A percentile compares a stretch with the other conserved stretches of the same genome.
Evolutionary conservation across 2,113 vertebrate genomes (phyloP).

Genomic region (Erythrolamprus reginae): DNA sequence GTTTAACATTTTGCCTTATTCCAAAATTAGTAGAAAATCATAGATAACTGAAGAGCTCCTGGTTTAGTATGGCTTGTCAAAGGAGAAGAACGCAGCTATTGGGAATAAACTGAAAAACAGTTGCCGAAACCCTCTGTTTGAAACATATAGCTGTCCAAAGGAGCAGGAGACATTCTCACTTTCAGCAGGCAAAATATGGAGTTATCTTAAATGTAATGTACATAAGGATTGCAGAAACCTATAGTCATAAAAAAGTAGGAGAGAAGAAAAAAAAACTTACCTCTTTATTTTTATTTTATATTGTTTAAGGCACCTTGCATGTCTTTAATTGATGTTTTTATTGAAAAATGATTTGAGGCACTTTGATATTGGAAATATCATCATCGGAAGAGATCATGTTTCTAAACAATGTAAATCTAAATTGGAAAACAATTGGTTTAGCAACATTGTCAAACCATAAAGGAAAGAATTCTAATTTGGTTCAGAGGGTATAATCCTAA

Average conservation of each 20-base stretch:
- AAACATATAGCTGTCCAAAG: not conserved
- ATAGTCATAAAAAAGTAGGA: not conserved
- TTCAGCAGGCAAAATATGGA: not conserved
- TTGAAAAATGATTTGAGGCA: not conserved
- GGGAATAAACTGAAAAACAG: not conserved
- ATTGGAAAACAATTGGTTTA: not conserved
- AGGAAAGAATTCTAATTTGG: not conserved
- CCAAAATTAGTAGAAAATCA: not conserved
- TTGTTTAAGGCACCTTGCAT: not conserved
- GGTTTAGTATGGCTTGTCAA: not conserved
- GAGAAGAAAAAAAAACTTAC: not conserved
- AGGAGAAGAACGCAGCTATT: not conserved
- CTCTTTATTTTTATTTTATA: not conserved
- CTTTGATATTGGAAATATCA: not conserved
- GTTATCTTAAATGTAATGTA: not conserved
- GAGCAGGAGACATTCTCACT: not conserved
- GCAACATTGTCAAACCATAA: not conserved
- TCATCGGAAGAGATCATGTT: not conserved
- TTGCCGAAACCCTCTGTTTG: not conserved
- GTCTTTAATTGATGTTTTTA: not conserved
- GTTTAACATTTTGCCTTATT: not conserved
- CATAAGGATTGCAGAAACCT: not conserved
- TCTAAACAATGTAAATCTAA: not conserved
- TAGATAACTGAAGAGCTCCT: not conserved
- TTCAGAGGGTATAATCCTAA: not conserved